phyloP scores from a whole-genome alignment of 2,113 vertebrate species.

The Alligator mississippiensis region DNA sequence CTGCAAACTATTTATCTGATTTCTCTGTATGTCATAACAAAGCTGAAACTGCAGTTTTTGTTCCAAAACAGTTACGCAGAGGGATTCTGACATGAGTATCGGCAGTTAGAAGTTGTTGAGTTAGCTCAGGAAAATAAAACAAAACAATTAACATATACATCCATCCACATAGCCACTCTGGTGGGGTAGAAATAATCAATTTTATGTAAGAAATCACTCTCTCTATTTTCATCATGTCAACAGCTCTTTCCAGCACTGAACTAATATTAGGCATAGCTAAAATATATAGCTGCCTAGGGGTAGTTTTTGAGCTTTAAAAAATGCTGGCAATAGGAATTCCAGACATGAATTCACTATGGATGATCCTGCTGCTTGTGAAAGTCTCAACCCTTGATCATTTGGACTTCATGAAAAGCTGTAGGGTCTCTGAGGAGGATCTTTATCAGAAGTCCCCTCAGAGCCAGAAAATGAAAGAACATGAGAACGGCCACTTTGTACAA shows the following conservation, averaged over 20 bases:
- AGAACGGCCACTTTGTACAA: background rate
- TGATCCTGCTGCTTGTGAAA: background rate
- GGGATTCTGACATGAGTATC: slow-evolving; percentile 69
- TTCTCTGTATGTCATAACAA: slow-evolving; percentile 23
- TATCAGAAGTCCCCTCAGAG: background rate
- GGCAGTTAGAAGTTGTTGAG: slow-evolving; percentile 56
- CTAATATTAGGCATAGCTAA: slow-evolving; percentile 16
- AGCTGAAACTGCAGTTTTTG: slow-evolving; percentile 49
- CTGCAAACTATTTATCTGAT: slow-evolving; percentile 36
- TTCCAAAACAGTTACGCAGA: slow-evolving; percentile 45
- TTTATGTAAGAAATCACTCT: slow-evolving; percentile 9
- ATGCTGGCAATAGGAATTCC: background rate
- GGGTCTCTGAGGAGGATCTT: background rate
- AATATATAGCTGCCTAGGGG: slow-evolving; percentile 17
- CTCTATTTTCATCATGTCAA: slow-evolving; percentile 33
- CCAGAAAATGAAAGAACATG: background rate
- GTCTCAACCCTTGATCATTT: background rate
- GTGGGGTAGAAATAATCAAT: slow-evolving; percentile 43
- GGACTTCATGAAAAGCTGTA: background rate
- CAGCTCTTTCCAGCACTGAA: slow-evolving; percentile 24
- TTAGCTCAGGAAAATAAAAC: slow-evolving; percentile 45
- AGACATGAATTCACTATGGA: slow-evolving; percentile 26
- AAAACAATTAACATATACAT: slow-evolving; percentile 10
- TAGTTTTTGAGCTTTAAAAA: background rate
- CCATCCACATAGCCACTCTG: slow-evolving; percentile 10